Percentiles rank a stretch among this genome's conserved stretches.
Evolutionary conservation across 2,888 invertebrate species (phyloP).

Genomic region (Drosophila neutralis): DNA sequence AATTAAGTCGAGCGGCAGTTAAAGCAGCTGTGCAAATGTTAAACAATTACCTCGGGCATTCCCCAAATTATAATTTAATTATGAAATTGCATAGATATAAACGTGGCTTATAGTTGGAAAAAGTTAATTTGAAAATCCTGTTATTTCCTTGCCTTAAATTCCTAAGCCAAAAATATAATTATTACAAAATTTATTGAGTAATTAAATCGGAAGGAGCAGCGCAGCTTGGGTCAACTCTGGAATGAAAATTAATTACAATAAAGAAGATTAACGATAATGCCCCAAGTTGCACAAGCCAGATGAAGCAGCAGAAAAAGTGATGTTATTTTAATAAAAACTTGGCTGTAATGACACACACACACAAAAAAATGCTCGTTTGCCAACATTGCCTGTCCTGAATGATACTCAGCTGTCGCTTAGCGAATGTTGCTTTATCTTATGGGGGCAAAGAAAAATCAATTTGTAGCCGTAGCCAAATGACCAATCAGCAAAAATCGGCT

Average conservation of each 20-base stretch:
- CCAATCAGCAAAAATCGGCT: slow-evolving; percentile 51
- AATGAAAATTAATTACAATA: slow-evolving; percentile 1
- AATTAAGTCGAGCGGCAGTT: slow-evolving; percentile 19
- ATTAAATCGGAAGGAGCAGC: neutral
- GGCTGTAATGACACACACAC: slow-evolving; percentile 11
- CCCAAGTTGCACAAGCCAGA: neutral
- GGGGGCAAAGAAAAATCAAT: slow-evolving; percentile 3
- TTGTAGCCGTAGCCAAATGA: slow-evolving; percentile 45
- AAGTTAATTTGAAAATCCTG: neutral
- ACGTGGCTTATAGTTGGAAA: neutral
- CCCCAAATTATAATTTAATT: neutral
- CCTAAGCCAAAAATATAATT: slow-evolving; percentile 5
- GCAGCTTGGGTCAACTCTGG: neutral
- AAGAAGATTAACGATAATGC: slow-evolving; percentile 24
- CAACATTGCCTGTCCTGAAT: neutral
- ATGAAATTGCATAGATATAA: neutral
- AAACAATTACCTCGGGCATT: neutral
- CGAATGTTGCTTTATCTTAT: neutral
- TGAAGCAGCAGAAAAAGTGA: neutral
- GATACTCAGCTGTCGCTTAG: neutral
- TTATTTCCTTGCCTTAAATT: neutral
- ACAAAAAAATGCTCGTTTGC: neutral
- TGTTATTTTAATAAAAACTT: slow-evolving; percentile 16
- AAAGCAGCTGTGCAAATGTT: neutral
- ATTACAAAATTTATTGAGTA: neutral